Percentiles rank a stretch among this genome's conserved stretches.
Conservation (phyloP, 2,113 vertebrate genomes). For the Ornithorhynchus anatinus region DNA sequence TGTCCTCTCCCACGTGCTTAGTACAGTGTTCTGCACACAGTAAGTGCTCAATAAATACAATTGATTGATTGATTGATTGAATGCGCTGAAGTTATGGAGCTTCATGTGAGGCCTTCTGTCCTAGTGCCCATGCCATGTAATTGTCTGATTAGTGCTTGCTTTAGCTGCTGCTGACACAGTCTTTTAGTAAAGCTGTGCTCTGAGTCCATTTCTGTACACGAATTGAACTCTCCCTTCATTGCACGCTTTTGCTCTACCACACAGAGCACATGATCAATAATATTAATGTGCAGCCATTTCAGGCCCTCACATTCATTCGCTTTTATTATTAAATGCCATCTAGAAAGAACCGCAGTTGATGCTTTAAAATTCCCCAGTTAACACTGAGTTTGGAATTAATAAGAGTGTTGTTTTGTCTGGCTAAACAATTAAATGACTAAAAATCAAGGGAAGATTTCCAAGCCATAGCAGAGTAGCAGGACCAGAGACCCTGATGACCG, state of each 20-base stretch:
- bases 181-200: background rate
- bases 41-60: too few relatives aligned
- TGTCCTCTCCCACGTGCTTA: too few relatives aligned
- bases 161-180: too few relatives aligned
- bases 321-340: background rate
- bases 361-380: background rate
- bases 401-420: rapidly evolving
- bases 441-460: too few relatives aligned
- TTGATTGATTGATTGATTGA: too few relatives aligned
- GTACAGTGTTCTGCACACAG: too few relatives aligned
- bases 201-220: background rate
- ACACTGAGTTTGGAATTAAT: background rate
- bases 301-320: background rate
- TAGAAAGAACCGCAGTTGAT: rapidly evolving
- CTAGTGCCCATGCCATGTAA: too few relatives aligned
- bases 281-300: background rate
- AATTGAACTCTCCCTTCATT: background rate
- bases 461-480: too few relatives aligned
- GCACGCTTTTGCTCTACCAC: background rate
- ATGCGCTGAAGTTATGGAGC: too few relatives aligned
- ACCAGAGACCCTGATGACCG: too few relatives aligned
- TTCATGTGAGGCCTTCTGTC: too few relatives aligned
- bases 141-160: background rate
- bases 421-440: too few relatives aligned
- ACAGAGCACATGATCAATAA: rapidly evolving